Conservation (phyloP, 2,888 invertebrate genomes). For the Molanna angustata region DNA sequence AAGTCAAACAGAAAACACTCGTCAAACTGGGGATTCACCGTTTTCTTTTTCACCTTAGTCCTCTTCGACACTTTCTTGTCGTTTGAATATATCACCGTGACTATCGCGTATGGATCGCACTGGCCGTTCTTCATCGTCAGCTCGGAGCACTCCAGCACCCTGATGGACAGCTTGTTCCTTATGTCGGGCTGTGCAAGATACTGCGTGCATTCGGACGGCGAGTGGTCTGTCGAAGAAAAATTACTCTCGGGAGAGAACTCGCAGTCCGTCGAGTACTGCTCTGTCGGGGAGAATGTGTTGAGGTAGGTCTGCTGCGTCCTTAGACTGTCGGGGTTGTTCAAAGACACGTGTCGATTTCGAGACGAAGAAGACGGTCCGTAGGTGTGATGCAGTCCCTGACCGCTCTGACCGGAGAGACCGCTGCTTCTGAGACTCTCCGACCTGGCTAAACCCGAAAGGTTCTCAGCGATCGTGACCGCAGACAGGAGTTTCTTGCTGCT, state of each 20-base stretch:
- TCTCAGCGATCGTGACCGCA: constrained; percentile 34
- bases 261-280: constrained; percentile 7
- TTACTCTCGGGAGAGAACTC: constrained; percentile 35
- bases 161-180: constrained; percentile 55
- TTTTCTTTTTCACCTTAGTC: constrained; percentile 87
- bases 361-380: constrained; percentile 25
- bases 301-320: constrained; percentile 46
- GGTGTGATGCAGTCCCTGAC: constrained; percentile 8
- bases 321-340: constrained; percentile 39
- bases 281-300: background rate
- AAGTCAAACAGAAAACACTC: constrained; percentile 80
- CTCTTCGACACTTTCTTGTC: constrained; percentile 75
- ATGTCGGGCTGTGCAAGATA: constrained; percentile 39
- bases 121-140: constrained; percentile 85
- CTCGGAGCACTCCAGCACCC: constrained; percentile 82
- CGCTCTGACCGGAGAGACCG: background rate
- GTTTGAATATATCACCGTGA: constrained; percentile 77
- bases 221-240: constrained; percentile 39
- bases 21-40: constrained; percentile 84
- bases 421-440: constrained; percentile 47
- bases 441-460: constrained; percentile 40
- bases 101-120: constrained; percentile 87
- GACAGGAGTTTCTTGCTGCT: constrained; percentile 50
- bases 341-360: constrained; percentile 6
- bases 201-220: constrained; percentile 45